Evolutionary conservation across 2,888 invertebrate genomes (phyloP), one percentile per base, ranked within the genome.

Genomic region (Bedellia somnulentella): DNA sequence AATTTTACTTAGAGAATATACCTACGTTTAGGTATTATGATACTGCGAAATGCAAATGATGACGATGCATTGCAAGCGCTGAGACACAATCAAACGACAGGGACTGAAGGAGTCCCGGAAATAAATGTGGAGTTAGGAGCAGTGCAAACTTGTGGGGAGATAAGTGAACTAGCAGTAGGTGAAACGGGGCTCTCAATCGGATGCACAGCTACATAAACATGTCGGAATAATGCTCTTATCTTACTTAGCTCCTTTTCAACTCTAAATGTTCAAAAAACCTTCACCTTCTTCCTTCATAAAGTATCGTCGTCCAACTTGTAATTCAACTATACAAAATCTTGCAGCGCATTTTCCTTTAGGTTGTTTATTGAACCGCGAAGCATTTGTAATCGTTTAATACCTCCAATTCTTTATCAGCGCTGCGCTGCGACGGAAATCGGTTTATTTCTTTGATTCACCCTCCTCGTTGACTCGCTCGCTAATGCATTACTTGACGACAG

Each of bases 321-420:
- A 27, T 31, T 31, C 18, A 15, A 22, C 21, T 21, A 10, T 21
- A 27, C 22, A 21, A 31, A 31, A 26, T 27, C 26, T 27, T 12
- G 15, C 8, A 32, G 21, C 11, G 17, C 32, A 24, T 30, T 24
- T 24, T 28, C 15, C 25, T 16, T 12, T 30, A 11, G 62, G 55
- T 58, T 67, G 71, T 68, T 62, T 71, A 71, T 71, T 68, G 71
- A 66, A 71, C 70, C 68, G 68, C 68, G 58, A 70, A 68, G 71
- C 73, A 73, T 73, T 75, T 73, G 75, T 73, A 71, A 75, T 71
- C 75, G 73, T 73, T 75, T 77, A 77, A 76, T 76, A 75, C 76
- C 71, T 70, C 59, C 70, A 68, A 66, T 77, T 75, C 75, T 75
- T 75, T 77, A 77, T 77, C 76, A 71, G 64, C 46, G 45, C 45